These are phyloP conservation scores for Ephestia elutella DNA, from an alignment of 1,140 invertebrate genomes.

Conservation along the genomic window DNA sequence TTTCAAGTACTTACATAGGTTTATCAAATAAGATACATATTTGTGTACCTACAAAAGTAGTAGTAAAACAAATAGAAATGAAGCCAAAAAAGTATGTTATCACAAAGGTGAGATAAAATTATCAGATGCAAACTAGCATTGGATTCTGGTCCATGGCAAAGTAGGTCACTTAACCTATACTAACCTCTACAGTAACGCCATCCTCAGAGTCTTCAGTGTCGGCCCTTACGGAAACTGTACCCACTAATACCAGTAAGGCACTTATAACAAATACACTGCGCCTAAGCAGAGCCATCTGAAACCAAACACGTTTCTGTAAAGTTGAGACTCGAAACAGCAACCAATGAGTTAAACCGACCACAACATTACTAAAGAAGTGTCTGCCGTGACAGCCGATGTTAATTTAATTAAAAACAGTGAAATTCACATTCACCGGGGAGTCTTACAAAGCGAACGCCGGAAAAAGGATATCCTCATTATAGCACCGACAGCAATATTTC, in stretches of 20 bases:
- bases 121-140: neutral
- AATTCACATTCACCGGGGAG: conserved; percentile 11
- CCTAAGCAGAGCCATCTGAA: conserved; percentile 60
- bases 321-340: neutral
- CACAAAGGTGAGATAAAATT: neutral
- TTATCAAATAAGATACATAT: too few species aligned
- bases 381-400: conserved; percentile 2
- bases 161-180: conserved; percentile 31
- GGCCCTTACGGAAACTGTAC: conserved; percentile 27
- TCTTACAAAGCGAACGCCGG: conserved; percentile 19
- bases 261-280: conserved; percentile 33
- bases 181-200: conserved; percentile 59
- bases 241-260: conserved; percentile 43
- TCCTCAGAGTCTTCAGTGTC: conserved; percentile 44
- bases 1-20: too few species aligned
- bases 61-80: neutral
- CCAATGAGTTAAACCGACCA: conserved; percentile 3
- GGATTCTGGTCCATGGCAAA: neutral
- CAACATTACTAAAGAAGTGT: neutral
- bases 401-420: conserved; percentile 23
- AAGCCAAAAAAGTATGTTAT: neutral
- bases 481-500: conserved; percentile 12
- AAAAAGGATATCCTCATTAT: conserved; percentile 62
- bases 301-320: conserved; percentile 15
- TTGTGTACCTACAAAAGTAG: neutral